Evolutionary conservation across 1,140 invertebrate genomes (phyloP).

Genomic region (Phymorhynchus buccinoides): DNA sequence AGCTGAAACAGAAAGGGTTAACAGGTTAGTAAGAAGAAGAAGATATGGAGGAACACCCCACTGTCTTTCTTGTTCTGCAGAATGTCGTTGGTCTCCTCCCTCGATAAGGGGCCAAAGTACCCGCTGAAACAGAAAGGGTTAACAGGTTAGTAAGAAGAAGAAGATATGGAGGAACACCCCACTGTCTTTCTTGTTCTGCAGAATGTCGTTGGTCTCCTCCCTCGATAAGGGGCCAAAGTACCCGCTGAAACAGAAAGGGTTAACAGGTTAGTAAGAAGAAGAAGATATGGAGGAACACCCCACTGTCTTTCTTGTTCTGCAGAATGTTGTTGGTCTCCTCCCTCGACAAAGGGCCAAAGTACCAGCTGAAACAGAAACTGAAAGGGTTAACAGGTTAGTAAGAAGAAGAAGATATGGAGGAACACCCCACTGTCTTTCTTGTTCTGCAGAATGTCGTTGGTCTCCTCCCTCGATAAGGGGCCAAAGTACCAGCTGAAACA

Average conservation of each 20-base stretch:
- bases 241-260: slow-evolving; percentile 83
- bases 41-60: slow-evolving; percentile 96
- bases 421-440: slow-evolving; percentile 88
- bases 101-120: slow-evolving; percentile 94
- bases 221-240: slow-evolving; percentile 94
- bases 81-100: slow-evolving; percentile 93
- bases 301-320: slow-evolving; percentile 86
- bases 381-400: too few relatives aligned
- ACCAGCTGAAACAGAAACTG: slow-evolving; percentile 87
- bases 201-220: slow-evolving; percentile 92
- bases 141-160: too few relatives aligned
- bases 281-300: too few relatives aligned
- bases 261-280: too few relatives aligned
- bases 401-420: too few relatives aligned
- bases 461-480: slow-evolving; percentile 90
- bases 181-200: slow-evolving; percentile 86
- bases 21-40: too few relatives aligned
- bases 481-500: slow-evolving; percentile 95
- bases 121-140: slow-evolving; percentile 81
- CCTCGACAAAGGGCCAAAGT: slow-evolving; percentile 92
- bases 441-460: slow-evolving; percentile 89
- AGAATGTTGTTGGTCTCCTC: slow-evolving; percentile 94
- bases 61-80: slow-evolving; percentile 86
- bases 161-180: slow-evolving; percentile 97
- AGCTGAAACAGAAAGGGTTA: slow-evolving; percentile 79